Percentiles rank a stretch among this genome's conserved stretches.
phyloP scores from a whole-genome alignment of 2,888 invertebrate genomes.

The Mesopsocus fuscifrons region DNA sequence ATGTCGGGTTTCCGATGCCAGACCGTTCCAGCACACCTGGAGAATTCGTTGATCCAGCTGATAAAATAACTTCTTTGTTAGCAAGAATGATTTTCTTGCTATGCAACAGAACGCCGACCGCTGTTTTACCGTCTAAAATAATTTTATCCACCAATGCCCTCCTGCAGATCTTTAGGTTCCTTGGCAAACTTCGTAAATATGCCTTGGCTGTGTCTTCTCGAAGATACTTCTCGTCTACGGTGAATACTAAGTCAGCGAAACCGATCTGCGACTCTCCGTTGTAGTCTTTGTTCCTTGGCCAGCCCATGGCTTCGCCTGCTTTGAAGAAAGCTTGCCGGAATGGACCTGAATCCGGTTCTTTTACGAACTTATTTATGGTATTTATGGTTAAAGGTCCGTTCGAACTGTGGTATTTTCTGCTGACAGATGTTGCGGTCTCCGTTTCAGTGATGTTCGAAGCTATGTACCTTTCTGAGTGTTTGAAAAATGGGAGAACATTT shows the following conservation, averaged over 20 bases:
- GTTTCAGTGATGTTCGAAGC: background rate
- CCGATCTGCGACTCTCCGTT: conserved; percentile 17
- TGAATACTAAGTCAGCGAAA: conserved; percentile 15
- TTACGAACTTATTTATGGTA: background rate
- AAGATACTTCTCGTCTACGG: conserved; percentile 13
- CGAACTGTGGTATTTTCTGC: background rate
- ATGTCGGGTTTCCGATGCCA: conserved; percentile 42
- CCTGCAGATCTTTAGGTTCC: conserved; percentile 19
- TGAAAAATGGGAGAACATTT: conserved; percentile 19
- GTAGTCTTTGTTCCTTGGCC: conserved; percentile 16
- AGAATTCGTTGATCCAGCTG: conserved; percentile 58
- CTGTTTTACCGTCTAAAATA: conserved; percentile 21
- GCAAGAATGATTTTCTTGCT: conserved; percentile 33
- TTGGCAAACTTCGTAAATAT: conserved; percentile 30
- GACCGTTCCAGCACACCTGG: conserved; percentile 69
- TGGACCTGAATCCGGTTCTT: background rate
- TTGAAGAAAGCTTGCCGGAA: conserved; percentile 14
- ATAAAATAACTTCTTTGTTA: conserved; percentile 46
- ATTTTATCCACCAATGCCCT: conserved; percentile 19
- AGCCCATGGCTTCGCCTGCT: conserved; percentile 15
- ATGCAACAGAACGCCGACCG: conserved; percentile 36
- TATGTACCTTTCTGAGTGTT: conserved; percentile 15
- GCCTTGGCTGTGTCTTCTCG: conserved; percentile 38
- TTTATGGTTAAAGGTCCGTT: background rate
- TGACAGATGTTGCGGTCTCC: background rate